A percentile compares a stretch with the other conserved stretches of the same genome.
These are phyloP conservation scores for Gallinago paraguaiae DNA, from an alignment of 2,113 vertebrate species.

Conservation along the genomic window DNA sequence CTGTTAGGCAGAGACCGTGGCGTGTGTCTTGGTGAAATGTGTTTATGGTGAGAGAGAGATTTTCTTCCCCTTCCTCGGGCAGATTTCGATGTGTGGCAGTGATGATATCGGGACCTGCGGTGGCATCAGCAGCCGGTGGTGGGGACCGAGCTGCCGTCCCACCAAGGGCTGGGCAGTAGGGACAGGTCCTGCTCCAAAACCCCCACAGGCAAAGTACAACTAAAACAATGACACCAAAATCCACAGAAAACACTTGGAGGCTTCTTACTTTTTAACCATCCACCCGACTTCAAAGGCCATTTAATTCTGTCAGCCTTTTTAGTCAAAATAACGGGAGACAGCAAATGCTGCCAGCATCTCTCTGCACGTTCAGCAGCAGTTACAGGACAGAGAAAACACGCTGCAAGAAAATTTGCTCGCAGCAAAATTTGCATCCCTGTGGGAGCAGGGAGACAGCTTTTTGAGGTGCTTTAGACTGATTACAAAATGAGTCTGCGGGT, in stretches of 20 bases:
- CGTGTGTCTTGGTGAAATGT: background rate
- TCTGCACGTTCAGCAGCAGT: background rate
- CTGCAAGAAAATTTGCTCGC: background rate
- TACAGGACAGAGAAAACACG: background rate
- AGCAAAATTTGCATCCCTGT: background rate
- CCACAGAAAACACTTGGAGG: background rate
- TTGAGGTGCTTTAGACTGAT: background rate
- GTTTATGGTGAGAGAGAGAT: background rate
- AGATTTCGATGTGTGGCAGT: background rate
- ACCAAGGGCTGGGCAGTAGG: background rate
- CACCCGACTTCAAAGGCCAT: constrained; percentile 36
- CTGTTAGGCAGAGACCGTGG: background rate
- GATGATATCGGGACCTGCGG: background rate
- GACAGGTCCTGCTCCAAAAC: background rate
- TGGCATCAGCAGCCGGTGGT: accelerated
- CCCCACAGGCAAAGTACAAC: background rate
- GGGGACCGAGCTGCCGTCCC: background rate
- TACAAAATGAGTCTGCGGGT: background rate
- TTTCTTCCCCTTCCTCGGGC: background rate
- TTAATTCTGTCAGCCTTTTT: constrained; percentile 10
- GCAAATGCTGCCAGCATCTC: background rate
- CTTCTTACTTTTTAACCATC: background rate
- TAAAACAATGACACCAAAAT: background rate
- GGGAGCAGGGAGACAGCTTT: background rate
- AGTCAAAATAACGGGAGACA: constrained; percentile 24